Base-by-base conservation (phyloP, 2,113 vertebrate species). In the Malurus elegans region DNA sequence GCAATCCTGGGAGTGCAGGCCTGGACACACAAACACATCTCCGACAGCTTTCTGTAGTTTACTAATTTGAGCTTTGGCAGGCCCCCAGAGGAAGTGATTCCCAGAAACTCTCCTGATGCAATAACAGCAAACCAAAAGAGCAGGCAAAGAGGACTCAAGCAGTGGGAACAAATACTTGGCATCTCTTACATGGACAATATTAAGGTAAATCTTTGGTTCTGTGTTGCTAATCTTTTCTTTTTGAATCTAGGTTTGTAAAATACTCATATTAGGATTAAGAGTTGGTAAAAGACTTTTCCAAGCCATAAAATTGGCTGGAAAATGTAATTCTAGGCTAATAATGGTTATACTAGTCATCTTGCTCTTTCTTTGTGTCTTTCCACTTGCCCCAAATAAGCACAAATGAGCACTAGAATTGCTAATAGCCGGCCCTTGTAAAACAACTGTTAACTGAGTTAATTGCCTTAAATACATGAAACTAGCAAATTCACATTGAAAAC, bases 371-470 rank as follows among this genome's bases (percentile, higher is more conserved):
- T 56, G 19, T 75, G 25, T 76, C 51, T 76, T n/a, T 75, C 38
- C 75, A 78, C 73, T 54, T 95, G 91, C 32, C 71, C 58, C 34
- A 36, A 54, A 31, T 71, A 81, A 92, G 54, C 66, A 89, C 76
- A 45, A 92, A 75, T 18, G 15, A 79, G 44, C 36, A 67, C 32
- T 47, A 71, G 64, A 86, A 94, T 72, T 90, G 60, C 64, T 66
- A 82, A 60, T 89, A 92, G 89, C 62, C 76, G 70, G 45, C 31
- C 50, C 32, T 69, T 72, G 54, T 61, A 75, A 84, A 80, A 38
- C 57, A 75, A 79, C 61, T 72, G 81, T 65, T 95, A 92, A 90
- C 87, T 57, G 61, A 69, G 81, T 61, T 95, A 92, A 90, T 89
- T 57, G 61, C 42, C 93, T 87, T 61, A 79, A 95, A 76, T 85